These are phyloP conservation scores for Ornithorhynchus anatinus DNA, from an alignment of 2,113 vertebrate genomes.

Conservation along the genomic window DNA sequence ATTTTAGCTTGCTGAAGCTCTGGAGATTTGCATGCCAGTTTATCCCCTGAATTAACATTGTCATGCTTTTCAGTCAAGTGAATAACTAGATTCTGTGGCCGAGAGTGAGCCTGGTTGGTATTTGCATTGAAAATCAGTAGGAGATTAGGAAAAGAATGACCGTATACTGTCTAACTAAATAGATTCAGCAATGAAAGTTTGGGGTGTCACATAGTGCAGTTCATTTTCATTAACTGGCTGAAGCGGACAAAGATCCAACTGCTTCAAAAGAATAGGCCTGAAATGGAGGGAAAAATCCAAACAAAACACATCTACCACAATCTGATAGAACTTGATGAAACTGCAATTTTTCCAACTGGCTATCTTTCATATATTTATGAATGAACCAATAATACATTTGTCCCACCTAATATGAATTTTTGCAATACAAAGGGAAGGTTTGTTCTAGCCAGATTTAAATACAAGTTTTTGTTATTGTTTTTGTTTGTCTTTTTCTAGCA, in stretches of 20 bases:
- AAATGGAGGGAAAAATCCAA: neutral
- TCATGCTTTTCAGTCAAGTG: slow-evolving; percentile 72
- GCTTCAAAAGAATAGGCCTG: slow-evolving; percentile 29
- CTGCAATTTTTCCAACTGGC: neutral
- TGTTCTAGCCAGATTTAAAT: too few species aligned
- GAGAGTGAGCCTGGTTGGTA: slow-evolving; percentile 44
- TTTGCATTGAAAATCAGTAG: slow-evolving; percentile 69
- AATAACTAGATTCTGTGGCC: slow-evolving; percentile 66
- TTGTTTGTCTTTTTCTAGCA: too few species aligned
- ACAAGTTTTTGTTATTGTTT: too few species aligned
- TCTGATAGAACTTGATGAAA: neutral
- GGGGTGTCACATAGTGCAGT: slow-evolving; percentile 28
- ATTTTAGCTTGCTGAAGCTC: slow-evolving; percentile 68
- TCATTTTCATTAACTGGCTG: slow-evolving; percentile 41
- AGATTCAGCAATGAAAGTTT: slow-evolving; percentile 54
- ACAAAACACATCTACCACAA: neutral
- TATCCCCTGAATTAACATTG: slow-evolving; percentile 70
- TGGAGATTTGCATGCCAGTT: slow-evolving; percentile 63
- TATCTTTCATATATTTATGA: too few species aligned
- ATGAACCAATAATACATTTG: too few species aligned
- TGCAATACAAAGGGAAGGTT: too few species aligned
- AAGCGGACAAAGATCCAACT: neutral
- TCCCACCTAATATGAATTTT: too few species aligned
- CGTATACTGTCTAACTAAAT: slow-evolving; percentile 40
- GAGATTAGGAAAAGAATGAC: slow-evolving; percentile 48